Conservation (phyloP, 2,888 invertebrate genomes). For the Leptinotarsa juncta region DNA sequence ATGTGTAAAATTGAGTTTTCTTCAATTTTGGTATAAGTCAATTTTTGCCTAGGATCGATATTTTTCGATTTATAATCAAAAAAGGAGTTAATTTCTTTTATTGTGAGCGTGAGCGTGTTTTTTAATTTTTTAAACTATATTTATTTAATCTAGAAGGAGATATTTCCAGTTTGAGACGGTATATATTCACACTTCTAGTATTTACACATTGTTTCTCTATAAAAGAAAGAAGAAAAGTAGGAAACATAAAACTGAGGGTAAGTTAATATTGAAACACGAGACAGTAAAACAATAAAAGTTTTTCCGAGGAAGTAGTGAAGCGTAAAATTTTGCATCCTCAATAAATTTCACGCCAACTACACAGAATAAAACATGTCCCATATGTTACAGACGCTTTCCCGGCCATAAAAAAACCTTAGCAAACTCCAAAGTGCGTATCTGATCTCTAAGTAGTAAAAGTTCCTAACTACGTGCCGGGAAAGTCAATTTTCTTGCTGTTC, state of each 20-base stretch:
- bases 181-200: no score
- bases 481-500: constrained; percentile 5
- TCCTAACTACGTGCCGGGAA: constrained; percentile 10
- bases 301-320: neutral
- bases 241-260: neutral
- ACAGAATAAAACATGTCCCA: neutral
- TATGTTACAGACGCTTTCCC: constrained; percentile 10
- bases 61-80: no score
- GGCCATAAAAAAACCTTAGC: neutral
- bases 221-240: neutral
- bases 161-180: no score
- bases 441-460: constrained; percentile 12
- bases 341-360: neutral
- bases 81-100: no score
- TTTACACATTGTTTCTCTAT: no score
- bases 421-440: constrained; percentile 16
- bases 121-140: no score
- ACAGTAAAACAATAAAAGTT: neutral
- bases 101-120: no score
- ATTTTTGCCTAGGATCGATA: no score
- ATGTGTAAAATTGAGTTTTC: no score
- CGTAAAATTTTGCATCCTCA: neutral
- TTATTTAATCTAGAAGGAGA: no score
- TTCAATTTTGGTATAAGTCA: no score
- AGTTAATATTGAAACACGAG: neutral